These are phyloP conservation scores for Brachypodius melanocephalos DNA, from an alignment of 2,113 vertebrate genomes.

Conservation along the genomic window DNA sequence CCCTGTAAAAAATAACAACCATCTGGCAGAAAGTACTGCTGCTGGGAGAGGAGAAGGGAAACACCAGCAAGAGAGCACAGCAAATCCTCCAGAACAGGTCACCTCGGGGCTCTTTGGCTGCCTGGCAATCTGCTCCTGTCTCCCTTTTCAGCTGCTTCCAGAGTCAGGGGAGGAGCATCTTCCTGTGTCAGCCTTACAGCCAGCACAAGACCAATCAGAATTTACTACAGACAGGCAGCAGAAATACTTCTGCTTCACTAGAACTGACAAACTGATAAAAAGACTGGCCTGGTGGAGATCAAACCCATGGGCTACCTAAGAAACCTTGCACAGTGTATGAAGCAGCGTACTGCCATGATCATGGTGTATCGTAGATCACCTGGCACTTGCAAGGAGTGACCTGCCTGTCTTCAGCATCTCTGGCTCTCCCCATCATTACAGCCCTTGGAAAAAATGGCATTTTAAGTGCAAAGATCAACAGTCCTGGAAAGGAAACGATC, in stretches of 20 bases:
- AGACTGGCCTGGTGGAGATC: conserved; percentile 12
- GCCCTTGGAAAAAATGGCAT: conserved; percentile 9
- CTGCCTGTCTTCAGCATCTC: conserved; percentile 12
- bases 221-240: conserved; percentile 8
- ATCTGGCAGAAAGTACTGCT: conserved; percentile 45
- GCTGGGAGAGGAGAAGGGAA: background rate
- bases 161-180: background rate
- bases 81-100: background rate
- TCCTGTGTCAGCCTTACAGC: background rate
- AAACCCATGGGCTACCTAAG: background rate
- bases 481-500: background rate
- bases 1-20: conserved; percentile 40
- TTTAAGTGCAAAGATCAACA: conserved; percentile 9
- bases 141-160: background rate
- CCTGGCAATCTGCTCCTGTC: background rate
- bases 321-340: background rate
- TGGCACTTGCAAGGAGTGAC: background rate
- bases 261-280: conserved; percentile 31
- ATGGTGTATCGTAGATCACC: conserved; percentile 6
- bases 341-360: background rate
- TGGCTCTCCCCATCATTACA: conserved; percentile 24
- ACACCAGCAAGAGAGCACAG: background rate
- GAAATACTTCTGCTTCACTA: conserved; percentile 28
- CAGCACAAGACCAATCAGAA: background rate
- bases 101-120: background rate